Conservation (phyloP, 2,113 vertebrate species). For the human (Homo sapiens) region DNA sequence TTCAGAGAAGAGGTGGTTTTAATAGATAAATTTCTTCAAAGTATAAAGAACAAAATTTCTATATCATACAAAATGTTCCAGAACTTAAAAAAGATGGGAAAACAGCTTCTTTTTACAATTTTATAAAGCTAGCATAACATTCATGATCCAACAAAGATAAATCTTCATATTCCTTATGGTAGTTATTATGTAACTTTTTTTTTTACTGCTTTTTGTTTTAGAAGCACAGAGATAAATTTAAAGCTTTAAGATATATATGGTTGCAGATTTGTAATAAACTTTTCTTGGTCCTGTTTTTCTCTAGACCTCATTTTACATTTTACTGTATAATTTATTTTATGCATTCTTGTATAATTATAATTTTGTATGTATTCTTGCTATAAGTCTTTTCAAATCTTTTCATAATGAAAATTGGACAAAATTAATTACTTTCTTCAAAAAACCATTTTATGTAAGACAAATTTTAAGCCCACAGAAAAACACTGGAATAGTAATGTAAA, state of each 20-base stretch:
- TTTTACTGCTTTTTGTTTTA: neutral
- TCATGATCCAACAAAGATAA: neutral
- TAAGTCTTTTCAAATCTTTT: neutral
- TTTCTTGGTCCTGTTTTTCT: neutral
- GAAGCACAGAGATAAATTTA: neutral
- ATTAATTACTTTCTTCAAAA: neutral
- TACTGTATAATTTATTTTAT: neutral
- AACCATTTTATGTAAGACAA: neutral
- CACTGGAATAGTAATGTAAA: neutral
- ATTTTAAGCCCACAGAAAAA: neutral
- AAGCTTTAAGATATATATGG: neutral
- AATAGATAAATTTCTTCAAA: neutral
- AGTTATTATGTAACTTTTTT: neutral
- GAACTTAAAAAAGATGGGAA: neutral
- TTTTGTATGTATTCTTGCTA: neutral
- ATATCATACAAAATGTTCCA: neutral
- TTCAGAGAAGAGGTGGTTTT: neutral
- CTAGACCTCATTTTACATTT: neutral
- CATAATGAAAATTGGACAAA: neutral
- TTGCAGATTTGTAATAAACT: neutral
- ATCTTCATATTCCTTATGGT: neutral
- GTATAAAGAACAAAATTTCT: neutral
- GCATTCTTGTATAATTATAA: neutral
- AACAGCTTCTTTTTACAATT: neutral
- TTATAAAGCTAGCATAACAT: neutral